Evolutionary conservation across 2,797 vertebrate species (phyloP).

Genomic region (Pseudochirops cupreus): DNA sequence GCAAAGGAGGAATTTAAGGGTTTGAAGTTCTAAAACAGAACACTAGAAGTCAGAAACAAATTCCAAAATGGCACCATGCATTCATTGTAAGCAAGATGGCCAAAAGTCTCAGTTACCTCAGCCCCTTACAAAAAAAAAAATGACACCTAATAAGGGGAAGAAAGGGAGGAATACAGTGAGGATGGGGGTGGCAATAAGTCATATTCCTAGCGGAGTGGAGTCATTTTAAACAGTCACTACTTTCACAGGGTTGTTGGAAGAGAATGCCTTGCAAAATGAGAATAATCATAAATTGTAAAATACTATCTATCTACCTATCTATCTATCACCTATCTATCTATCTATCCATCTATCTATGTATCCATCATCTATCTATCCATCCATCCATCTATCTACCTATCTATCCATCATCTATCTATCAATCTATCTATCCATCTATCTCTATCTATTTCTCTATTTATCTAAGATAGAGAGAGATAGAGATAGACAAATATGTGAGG

Average conservation of each 20-base stretch:
- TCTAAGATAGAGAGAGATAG: too few relatives aligned
- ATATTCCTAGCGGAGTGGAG: not conserved
- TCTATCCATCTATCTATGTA: too few relatives aligned
- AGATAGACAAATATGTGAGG: not conserved
- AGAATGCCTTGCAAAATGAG: not conserved
- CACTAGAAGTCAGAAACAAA: slow-evolving; percentile 14
- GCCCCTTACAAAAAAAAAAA: not conserved
- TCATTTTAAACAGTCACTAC: not conserved
- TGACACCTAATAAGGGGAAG: not conserved
- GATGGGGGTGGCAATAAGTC: not conserved
- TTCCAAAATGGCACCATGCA: not conserved
- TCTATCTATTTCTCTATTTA: too few relatives aligned
- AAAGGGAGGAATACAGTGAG: not conserved
- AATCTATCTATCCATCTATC: too few relatives aligned
- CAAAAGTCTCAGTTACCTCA: not conserved
- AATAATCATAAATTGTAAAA: not conserved
- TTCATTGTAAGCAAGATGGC: not conserved
- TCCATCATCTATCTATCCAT: too few relatives aligned
- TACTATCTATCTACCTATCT: not conserved
- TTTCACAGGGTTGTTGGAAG: not conserved
- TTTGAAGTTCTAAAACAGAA: not conserved
- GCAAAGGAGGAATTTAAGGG: not conserved
- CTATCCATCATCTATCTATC: too few relatives aligned
- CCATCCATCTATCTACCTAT: too few relatives aligned
- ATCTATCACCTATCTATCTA: too few relatives aligned